Conservation (phyloP, 2,797 vertebrate genomes). For the Paramormyrops hopkinsi region DNA sequence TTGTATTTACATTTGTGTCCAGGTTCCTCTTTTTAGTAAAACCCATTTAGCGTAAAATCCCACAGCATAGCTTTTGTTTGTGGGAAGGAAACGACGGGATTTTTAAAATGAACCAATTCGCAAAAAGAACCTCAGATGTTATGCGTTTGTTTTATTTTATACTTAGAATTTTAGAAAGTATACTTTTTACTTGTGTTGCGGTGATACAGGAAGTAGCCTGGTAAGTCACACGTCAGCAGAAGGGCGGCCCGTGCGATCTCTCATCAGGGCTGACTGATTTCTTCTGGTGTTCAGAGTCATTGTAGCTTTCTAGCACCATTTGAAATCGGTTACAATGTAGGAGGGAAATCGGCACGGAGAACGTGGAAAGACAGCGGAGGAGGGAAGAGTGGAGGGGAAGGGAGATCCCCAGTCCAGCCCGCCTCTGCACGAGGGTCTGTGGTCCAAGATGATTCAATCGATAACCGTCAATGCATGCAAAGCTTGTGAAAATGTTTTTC, state of each 20-base stretch:
- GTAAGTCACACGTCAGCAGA: not conserved
- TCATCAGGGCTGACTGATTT: conserved; percentile 95
- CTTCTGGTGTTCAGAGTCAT: conserved; percentile 97
- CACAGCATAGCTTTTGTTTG: not conserved
- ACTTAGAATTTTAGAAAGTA: not conserved
- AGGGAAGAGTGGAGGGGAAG: not conserved
- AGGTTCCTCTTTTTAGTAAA: not conserved
- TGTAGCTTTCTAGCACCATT: conserved; percentile 96
- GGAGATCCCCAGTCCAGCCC: not conserved
- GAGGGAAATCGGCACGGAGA: conserved; percentile 58
- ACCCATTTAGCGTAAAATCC: not conserved
- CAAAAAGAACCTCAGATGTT: not conserved
- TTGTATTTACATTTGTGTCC: not conserved
- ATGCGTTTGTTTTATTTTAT: not conserved
- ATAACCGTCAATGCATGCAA: not conserved
- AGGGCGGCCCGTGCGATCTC: conserved; percentile 45
- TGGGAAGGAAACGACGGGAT: not conserved
- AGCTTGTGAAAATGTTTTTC: not conserved
- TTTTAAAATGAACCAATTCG: not conserved
- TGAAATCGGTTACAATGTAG: conserved; percentile 99
- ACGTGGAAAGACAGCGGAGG: not conserved
- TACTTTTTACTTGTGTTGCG: not conserved
- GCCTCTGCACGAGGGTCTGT: not conserved
- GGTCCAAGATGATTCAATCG: not conserved
- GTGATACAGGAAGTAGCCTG: not conserved